A percentile compares a stretch with the other conserved stretches of the same genome.
These are phyloP conservation scores for Empidonax traillii DNA, from an alignment of 2,113 vertebrate species.

Conservation along the genomic window DNA sequence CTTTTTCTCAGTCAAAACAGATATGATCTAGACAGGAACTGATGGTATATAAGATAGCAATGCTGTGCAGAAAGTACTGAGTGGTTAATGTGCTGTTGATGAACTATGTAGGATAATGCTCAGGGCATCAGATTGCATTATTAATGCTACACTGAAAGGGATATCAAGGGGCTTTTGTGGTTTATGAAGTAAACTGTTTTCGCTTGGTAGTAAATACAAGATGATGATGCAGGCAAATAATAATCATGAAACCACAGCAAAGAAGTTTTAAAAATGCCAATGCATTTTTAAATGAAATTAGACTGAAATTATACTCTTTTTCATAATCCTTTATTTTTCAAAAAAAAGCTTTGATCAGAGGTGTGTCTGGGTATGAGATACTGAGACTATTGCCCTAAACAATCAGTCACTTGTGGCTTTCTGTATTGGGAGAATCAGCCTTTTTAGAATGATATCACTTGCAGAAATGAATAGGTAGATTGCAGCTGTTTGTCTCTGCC, in stretches of 20 bases:
- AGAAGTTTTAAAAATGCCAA: background rate
- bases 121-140: constrained; percentile 46
- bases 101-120: constrained; percentile 27
- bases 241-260: constrained; percentile 41
- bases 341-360: background rate
- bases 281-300: background rate
- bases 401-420: background rate
- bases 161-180: constrained; percentile 59
- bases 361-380: background rate
- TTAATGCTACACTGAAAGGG: constrained; percentile 43
- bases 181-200: constrained; percentile 66
- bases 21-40: background rate
- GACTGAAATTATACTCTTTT: background rate
- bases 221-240: constrained; percentile 32
- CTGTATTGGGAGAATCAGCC: background rate
- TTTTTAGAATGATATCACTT: background rate
- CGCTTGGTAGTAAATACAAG: constrained; percentile 50
- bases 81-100: constrained; percentile 50
- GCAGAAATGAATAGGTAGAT: background rate
- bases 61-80: background rate
- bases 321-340: background rate
- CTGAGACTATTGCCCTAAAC: background rate
- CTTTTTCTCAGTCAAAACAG: background rate
- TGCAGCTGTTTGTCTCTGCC: background rate
- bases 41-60: background rate